Evolutionary conservation across 2,113 vertebrate genomes (phyloP).

Genomic region (Chaetura pelagica): DNA sequence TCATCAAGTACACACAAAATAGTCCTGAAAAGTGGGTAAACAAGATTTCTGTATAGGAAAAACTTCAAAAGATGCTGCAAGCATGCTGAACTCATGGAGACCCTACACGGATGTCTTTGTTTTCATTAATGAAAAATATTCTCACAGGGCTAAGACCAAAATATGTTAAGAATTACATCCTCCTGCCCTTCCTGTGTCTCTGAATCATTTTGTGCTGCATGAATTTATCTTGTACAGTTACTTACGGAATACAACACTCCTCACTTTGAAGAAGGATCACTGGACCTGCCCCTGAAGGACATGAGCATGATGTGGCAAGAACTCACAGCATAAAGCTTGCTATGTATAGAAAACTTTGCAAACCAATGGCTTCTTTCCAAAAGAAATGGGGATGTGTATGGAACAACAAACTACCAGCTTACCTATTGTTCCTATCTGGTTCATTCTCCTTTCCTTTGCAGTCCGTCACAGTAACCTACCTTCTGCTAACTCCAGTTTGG

Average conservation of each 20-base stretch:
- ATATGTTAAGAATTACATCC: not conserved
- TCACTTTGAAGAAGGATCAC: not conserved
- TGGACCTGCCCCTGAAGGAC: not conserved
- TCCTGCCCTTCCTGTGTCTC: not conserved
- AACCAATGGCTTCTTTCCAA: not conserved
- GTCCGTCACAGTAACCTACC: rapidly evolving
- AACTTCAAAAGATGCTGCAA: not conserved
- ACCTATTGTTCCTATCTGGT: not conserved
- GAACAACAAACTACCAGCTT: not conserved
- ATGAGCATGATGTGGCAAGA: rapidly evolving
- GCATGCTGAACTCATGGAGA: not conserved
- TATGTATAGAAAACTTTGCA: not conserved
- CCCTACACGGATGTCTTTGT: not conserved
- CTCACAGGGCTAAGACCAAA: not conserved
- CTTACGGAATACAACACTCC: not conserved
- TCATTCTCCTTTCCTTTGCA: not conserved
- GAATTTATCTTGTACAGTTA: not conserved
- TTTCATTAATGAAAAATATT: slow-evolving; percentile 18
- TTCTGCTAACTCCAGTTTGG: not conserved
- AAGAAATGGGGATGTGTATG: not conserved
- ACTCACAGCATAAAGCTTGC: not conserved
- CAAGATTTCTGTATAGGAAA: not conserved
- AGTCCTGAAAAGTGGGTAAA: not conserved
- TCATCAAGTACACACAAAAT: not conserved
- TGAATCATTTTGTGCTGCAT: not conserved